These are phyloP conservation scores for Arctia plantaginis DNA, from an alignment of 2,888 invertebrate species.

Conservation along the genomic window DNA sequence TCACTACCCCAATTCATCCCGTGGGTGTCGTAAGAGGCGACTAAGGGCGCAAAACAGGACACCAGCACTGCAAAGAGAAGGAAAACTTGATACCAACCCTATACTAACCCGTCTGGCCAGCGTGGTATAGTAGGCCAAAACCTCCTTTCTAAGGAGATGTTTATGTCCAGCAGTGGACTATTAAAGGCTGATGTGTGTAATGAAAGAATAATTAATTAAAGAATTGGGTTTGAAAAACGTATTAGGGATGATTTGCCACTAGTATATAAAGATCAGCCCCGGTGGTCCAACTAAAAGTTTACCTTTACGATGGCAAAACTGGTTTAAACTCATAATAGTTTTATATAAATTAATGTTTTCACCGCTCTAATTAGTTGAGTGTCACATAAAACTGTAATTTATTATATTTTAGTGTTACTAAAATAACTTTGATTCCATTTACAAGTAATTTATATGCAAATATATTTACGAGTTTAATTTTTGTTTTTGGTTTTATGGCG, in stretches of 20 bases:
- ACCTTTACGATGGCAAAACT: conserved; percentile 1
- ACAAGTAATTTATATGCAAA: conserved; percentile 9
- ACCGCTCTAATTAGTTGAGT: conserved; percentile 12
- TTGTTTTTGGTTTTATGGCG: conserved; percentile 2
- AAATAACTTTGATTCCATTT: conserved; percentile 3
- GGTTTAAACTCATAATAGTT: conserved; percentile 11
- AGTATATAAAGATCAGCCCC: neutral
- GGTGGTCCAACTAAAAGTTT: conserved; percentile 8
- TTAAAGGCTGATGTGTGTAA: too few relatives aligned
- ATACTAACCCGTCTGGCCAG: too few relatives aligned
- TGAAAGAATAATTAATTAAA: too few relatives aligned
- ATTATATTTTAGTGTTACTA: conserved; percentile 8
- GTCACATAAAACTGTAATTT: conserved; percentile 29
- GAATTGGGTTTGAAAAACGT: too few relatives aligned
- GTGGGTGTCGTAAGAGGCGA: too few relatives aligned
- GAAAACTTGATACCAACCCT: too few relatives aligned
- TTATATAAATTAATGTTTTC: conserved; percentile 14
- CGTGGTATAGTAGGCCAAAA: too few relatives aligned
- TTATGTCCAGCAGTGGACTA: too few relatives aligned
- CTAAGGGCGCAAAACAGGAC: too few relatives aligned
- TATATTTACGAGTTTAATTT: conserved; percentile 5
- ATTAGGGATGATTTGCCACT: neutral
- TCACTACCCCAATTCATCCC: too few relatives aligned
- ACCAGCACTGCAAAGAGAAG: too few relatives aligned
- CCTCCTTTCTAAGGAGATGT: too few relatives aligned